Base-by-base conservation (phyloP, 1,140 invertebrate species). In the Harlomillsia oculata region DNA sequence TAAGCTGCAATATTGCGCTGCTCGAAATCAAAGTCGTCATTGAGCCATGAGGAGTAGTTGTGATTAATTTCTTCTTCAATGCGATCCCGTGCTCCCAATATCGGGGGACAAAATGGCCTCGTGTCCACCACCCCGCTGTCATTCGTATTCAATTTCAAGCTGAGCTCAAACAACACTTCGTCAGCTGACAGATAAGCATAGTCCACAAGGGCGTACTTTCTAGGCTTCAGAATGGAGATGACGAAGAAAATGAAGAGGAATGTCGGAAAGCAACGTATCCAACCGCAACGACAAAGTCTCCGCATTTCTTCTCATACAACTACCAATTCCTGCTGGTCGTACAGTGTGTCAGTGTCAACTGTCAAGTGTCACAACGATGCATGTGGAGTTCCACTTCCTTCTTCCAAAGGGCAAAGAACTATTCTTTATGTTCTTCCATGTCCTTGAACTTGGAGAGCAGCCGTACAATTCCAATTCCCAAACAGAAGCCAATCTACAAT, bases 1-100 rank as follows among this genome's bases (percentile, higher is more conserved):
- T 37, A 51, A 21, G 49, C 28, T 13, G 49, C 49, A 21, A 51
- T 39, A 18, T 51, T 39, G 20, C 34, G 25, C 8, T 39, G 36
- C 28, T 51, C 49, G n/a, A 30, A 48, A 20, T 57, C 46, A 32
- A 57, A 40, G 16, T 50, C 23, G 9, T 57, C 55, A 4, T 32
- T 28, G 21, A 36, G 30, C 55, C 55, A 57, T 11, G 48, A 57
- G 5, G 46, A 57, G 13, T 56, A 26, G 28, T 34, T 25, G 18
- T 57, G 55, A 32, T 57, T 57, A 36, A 51, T 57, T 41, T 41
- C 30, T 21, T 56, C 32, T 45, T 37, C 40, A 3, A 46, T 46
- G 6, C 25, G 18, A 16, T 46, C 30, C 26, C 49, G 28, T 29
- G 37, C 30, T 18, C 29, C 32, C 2, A 26, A 26, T 16, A 48